Evolutionary conservation across 2,888 invertebrate genomes (phyloP), one percentile per base, ranked within the genome.

Genomic region (Mesoligia furuncula): DNA sequence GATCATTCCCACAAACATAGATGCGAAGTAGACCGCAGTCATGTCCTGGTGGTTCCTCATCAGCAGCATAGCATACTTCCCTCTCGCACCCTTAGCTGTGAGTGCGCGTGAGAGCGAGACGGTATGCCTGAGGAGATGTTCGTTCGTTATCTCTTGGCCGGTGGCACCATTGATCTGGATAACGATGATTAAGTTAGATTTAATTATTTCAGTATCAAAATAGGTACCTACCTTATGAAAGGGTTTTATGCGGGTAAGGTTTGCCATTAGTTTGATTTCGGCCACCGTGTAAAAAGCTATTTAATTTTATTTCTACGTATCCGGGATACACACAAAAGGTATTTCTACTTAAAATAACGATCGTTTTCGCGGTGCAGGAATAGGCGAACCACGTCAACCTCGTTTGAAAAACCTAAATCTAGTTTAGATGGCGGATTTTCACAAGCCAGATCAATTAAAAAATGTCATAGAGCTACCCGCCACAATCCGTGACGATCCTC

Each of bases 31-130:
- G 7, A 91, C 76, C 0, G 88, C 81, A 0, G 79, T 83, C 90
- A 89, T 89, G 6, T 87, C 84, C 39, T 92, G 87, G 31, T 91
- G 89, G 79, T 93, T 93, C 31, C 89, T 84, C 89, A 90, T 90
- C n/a, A 92, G 66, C n/a, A 91, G 20, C 70, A 92, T 79, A 1
- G 86, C 88, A 11, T 82, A 84, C 67, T 80, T 90, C 68, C 88
- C 89, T 72, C 62, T 88, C 72, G 74, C 83, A 65, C 89, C 85
- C 13, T 78, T 75, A 2, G 86, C 78, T 0, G 71, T 24, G 7
- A 93, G 83, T 0, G 90, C 83, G 0, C 90, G 92, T 39, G 93
- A 88, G n/a, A 93, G 78, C 7, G 85, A 83, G 66, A 92, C 76
- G 13, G 88, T 80, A 31, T 80, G 83, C 45, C 82, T 83, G 4